A percentile compares a stretch with the other conserved stretches of the same genome.
Evolutionary conservation across 2,888 invertebrate species (phyloP).

Genomic region (Rhingia rostrata): DNA sequence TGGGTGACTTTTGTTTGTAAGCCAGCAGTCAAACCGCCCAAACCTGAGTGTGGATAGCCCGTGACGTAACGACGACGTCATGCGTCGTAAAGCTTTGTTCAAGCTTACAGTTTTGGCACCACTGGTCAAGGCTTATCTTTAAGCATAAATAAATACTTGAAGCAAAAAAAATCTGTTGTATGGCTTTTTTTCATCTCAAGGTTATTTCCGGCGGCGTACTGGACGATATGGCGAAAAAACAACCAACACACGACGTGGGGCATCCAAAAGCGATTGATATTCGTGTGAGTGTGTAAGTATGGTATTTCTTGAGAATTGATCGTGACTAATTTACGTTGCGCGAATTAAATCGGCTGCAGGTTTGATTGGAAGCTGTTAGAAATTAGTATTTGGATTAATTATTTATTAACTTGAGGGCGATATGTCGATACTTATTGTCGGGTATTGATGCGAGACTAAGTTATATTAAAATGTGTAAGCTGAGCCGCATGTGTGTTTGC

Average conservation of each 20-base stretch:
- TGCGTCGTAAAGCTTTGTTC: conserved; percentile 13
- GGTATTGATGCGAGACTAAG: conserved; percentile 20
- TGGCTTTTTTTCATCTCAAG: conserved; percentile 55
- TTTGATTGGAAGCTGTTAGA: conserved; percentile 43
- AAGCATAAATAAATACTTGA: conserved; percentile 6
- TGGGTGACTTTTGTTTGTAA: conserved; percentile 43
- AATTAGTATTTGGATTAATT: conserved; percentile 51
- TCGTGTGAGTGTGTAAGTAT: conserved; percentile 9
- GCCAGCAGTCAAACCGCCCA: conserved; percentile 58
- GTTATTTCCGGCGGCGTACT: conserved; percentile 66
- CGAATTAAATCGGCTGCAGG: conserved; percentile 23
- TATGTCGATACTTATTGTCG: conserved; percentile 34
- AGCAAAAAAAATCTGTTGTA: conserved; percentile 22
- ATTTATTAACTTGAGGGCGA: conserved; percentile 61
- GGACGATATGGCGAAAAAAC: conserved; percentile 13
- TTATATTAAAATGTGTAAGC: conserved; percentile 26
- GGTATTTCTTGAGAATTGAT: conserved; percentile 49
- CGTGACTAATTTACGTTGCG: conserved; percentile 65
- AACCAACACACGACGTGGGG: conserved; percentile 11
- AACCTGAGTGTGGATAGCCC: conserved; percentile 23
- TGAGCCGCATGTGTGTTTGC: conserved; percentile 25
- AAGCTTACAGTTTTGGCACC: conserved; percentile 52
- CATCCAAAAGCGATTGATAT: conserved; percentile 34
- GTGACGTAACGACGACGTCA: conserved; percentile 63
- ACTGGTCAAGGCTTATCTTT: conserved; percentile 34